Base-by-base conservation (phyloP, 2,113 vertebrate genomes). In the Bufo gargarizans region DNA sequence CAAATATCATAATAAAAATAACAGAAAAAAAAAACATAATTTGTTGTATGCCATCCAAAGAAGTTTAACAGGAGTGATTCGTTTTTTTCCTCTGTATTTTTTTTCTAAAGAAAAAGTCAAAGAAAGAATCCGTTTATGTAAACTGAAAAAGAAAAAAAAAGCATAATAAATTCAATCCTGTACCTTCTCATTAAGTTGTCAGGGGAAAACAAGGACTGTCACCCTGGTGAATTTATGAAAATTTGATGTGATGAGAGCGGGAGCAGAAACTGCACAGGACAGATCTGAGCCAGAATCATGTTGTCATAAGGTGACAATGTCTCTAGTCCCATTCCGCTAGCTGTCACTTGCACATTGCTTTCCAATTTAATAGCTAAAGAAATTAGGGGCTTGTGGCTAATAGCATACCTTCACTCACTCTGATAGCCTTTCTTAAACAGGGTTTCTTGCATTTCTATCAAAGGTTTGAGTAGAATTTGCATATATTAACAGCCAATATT, bases 241-340 rank as follows among this genome's bases (percentile, higher is more conserved):
- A 88, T 84, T 81, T 87, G 82, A 89, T 84, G 87, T 71, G 87
- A 89, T 89, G 87, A 84, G 82, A 84, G 72, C 82, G 79, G 74
- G 67, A 84, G 71, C 71, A 43, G 61, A 89, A 89, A 67, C 58
- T 55, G 81, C 59, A 84, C 33, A 89, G 87, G 81, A 84, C 71
- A 84, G 87, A 89, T 89, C 82, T 84, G 81, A 84, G 82, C 81
- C 61, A 84, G 82, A 89, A 84, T 89, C 87, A 84, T 89, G 81
- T 89, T 89, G 87, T 89, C 87, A 89, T 77, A 78, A 89, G 81
- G 72, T 89, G 87, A 89, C 87, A 89, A 67, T 84, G 87, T 89
- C 82, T 89, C 45, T 76, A 55, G 87, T 77, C 87, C 55, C 72
- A 84, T 78, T 77, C 87, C 87, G 56, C 45, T 84, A 84, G 80